Evolutionary conservation across 92 coral and sea anemone genomes (phyloP), one percentile per base, ranked within the genome.

Genomic region (Plumapathes pennacea): DNA sequence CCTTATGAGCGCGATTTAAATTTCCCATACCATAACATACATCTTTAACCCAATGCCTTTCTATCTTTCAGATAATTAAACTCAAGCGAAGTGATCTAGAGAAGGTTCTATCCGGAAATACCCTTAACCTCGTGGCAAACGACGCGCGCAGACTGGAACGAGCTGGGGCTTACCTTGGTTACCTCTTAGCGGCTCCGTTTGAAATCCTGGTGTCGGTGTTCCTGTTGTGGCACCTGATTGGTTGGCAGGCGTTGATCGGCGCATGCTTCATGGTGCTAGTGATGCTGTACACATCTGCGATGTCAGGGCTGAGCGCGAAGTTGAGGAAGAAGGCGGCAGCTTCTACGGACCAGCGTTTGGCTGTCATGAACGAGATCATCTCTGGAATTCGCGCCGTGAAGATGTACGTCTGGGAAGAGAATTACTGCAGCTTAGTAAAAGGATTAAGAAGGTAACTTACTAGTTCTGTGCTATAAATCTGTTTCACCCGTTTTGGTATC

Each of bases 401-500:
- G 43, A 78, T 78, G 72, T 28, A 62, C 51, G 69, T 73, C 2
- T 78, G 79, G 85, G 85, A 78, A 56, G 58, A 66, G 67, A 53
- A 73, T 38, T 70, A 69, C 49, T 13, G 15, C 30, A 54, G 62
- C 17, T 43, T 70, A 23, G 44, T 78, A 19, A 25, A 33, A 24
- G 22, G 40, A 21, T 45, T 69, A 31, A 61, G 85, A 46, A 62
- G 33, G 85, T 78, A 38, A 45, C 78, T 69, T 17, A n/a, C n/a
- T n/a, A n/a, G 19, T n/a, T n/a, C n/a, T n/a, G n/a, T n/a, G n/a
- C n/a, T n/a, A n/a, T n/a, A n/a, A n/a, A n/a, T n/a, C n/a, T n/a
- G n/a, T n/a, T n/a, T n/a, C n/a, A n/a, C n/a, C n/a, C n/a, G n/a
- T n/a, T n/a, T n/a, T n/a, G n/a, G n/a, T n/a, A n/a, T n/a, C n/a